Evolutionary conservation across 1,140 invertebrate genomes (phyloP).

Genomic region (Meteorus sp.): DNA sequence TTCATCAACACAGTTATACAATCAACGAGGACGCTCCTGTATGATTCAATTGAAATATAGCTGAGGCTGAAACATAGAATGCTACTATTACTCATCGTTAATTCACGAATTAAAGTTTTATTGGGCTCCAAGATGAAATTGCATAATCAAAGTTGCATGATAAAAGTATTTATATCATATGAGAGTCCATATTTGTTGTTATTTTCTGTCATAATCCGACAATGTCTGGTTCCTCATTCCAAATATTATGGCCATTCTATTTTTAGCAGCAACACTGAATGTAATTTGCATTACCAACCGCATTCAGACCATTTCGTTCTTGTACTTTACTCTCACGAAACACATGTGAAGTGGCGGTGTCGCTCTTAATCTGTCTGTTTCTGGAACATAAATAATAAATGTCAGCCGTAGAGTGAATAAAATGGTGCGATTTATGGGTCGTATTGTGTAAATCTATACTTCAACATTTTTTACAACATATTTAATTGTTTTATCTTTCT

Average conservation of each 20-base stretch:
- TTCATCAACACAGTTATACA: too few relatives aligned
- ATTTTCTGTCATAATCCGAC: background rate
- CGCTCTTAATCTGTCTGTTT: conserved; percentile 16
- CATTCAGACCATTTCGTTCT: conserved; percentile 3
- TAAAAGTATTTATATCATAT: background rate
- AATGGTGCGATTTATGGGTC: too few relatives aligned
- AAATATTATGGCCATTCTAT: conserved; percentile 11
- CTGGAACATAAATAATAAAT: conserved; percentile 14
- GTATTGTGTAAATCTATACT: too few relatives aligned
- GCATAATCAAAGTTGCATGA: too few relatives aligned
- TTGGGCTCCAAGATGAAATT: too few relatives aligned
- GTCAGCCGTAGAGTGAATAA: background rate
- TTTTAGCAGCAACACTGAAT: conserved; percentile 10
- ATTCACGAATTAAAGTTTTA: too few relatives aligned
- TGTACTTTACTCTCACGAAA: conserved; percentile 14
- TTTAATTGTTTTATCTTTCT: too few relatives aligned
- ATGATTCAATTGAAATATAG: too few relatives aligned
- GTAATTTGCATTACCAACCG: conserved; percentile 18
- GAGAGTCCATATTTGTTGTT: background rate
- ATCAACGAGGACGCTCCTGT: too few relatives aligned
- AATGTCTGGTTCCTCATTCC: conserved; percentile 18
- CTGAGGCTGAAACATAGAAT: too few relatives aligned
- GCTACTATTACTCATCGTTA: too few relatives aligned
- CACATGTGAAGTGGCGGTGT: conserved; percentile 9
- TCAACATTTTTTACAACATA: too few relatives aligned